Base-by-base conservation (phyloP, 1,140 invertebrate species). In the Schlechtendalia chinensis region DNA sequence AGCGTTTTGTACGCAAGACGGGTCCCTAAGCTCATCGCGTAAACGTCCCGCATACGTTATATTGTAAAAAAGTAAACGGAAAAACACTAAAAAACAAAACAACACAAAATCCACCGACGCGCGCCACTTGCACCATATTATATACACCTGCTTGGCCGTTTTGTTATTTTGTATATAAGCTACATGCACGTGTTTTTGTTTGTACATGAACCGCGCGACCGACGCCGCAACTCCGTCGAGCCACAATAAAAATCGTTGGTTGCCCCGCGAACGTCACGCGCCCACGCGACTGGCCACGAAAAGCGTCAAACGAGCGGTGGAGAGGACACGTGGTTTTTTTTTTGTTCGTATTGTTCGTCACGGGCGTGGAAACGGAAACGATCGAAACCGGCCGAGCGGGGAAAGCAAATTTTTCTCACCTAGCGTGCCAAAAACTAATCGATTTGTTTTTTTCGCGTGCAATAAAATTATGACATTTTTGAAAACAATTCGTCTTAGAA, bases 11-110 rank as follows among this genome's bases (percentile, higher is more conserved):
- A 39, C n/a, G 47, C 65, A 19, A 69, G 63, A 58, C 12, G 54
- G 24, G 72, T 75, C 72, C 54, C 72, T 22, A 45, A 75, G 72
- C 29, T 75, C 29, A 75, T 75, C 22, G 72, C 1, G 32, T 59
- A 75, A 75, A 17, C 72, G 54, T 59, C 29, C 19, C n/a, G 53
- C 47, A 32, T 54, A 56, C 19, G 58, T 56, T 56, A 56, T 58
- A 39, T n/a, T 0, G 2, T 6, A 50, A 24, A 50, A 27, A n/a
- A 67, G 32, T 39, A n/a, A n/a, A n/a, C 27, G 5, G 5, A 50
- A 63, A 53, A 24, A 71, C 17, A 32, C 22, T 11, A 71, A 71
- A 71, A 71, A 50, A 10, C n/a, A 29, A 53, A 72, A 65, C 3
- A 67, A 14, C 47, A 4, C 24, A 54, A 45, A 69, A 69, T 47